Evolutionary conservation across 2,797 vertebrate genomes (phyloP).

Genomic region (Capromys pilorides): DNA sequence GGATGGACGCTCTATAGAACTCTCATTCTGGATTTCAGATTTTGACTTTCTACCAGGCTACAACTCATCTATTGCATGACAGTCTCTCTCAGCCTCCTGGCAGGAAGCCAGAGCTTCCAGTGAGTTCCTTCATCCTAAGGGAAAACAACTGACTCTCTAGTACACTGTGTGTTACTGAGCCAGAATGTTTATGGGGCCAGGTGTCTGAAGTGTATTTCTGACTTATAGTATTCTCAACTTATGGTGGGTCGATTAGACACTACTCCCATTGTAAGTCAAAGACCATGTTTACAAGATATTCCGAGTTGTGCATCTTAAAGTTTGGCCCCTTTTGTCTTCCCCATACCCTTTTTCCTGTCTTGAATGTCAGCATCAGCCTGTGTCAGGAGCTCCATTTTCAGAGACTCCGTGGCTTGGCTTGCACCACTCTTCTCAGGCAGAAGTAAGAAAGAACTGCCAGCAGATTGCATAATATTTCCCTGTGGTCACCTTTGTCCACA

Average conservation of each 20-base stretch:
- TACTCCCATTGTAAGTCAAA: neutral
- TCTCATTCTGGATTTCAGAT: neutral
- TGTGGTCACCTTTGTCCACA: neutral
- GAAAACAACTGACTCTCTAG: neutral
- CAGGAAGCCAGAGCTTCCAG: neutral
- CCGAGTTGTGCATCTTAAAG: neutral
- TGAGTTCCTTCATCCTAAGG: neutral
- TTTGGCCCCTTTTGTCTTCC: constrained; percentile 7
- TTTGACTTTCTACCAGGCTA: neutral
- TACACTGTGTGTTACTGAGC: too few relatives aligned
- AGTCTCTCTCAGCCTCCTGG: neutral
- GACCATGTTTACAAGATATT: neutral
- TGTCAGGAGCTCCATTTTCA: neutral
- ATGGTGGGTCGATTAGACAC: neutral
- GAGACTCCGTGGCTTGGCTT: neutral
- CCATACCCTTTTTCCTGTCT: neutral
- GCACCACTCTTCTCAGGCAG: neutral
- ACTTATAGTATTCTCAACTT: neutral
- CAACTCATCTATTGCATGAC: neutral
- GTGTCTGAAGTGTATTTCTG: neutral
- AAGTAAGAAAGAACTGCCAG: neutral
- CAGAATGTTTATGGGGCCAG: too few relatives aligned
- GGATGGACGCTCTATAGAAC: neutral
- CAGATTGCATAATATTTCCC: neutral
- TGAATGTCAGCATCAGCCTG: neutral